Conservation (phyloP, 2,888 invertebrate genomes). For the Eupithecia pulchellata region DNA sequence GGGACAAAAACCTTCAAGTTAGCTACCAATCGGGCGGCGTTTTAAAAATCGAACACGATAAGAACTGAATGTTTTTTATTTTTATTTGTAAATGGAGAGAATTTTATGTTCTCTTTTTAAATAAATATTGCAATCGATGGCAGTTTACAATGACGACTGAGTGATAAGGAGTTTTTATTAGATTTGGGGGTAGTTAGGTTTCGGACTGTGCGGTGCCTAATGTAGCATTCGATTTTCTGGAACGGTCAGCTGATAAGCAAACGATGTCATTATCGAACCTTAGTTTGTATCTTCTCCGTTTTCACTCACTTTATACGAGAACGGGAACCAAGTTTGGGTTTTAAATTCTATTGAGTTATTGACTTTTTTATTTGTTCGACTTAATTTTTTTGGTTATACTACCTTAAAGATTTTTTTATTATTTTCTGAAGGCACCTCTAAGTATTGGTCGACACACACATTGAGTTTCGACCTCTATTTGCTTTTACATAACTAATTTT, state of each 20-base stretch:
- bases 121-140: conserved; percentile 79
- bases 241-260: conserved; percentile 86
- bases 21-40: conserved; percentile 80
- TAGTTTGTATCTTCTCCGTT: conserved; percentile 76
- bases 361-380: conserved; percentile 24
- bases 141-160: conserved; percentile 72
- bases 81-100: conserved; percentile 81
- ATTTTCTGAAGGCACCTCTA: neutral
- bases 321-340: conserved; percentile 26
- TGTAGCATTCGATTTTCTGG: conserved; percentile 83
- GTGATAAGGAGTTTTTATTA: conserved; percentile 83
- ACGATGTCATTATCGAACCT: conserved; percentile 81
- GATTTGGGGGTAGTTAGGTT: conserved; percentile 68
- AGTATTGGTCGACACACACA: neutral
- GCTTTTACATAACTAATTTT: neutral
- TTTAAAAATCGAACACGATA: conserved; percentile 85
- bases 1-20: conserved; percentile 79
- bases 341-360: conserved; percentile 33
- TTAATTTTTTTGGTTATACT: neutral
- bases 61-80: conserved; percentile 78
- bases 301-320: conserved; percentile 55
- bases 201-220: conserved; percentile 81
- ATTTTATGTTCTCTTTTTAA: conserved; percentile 78
- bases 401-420: neutral
- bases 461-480: neutral